Base-by-base conservation (phyloP, 2,888 invertebrate genomes). In the Holacanthella duospinosa region DNA sequence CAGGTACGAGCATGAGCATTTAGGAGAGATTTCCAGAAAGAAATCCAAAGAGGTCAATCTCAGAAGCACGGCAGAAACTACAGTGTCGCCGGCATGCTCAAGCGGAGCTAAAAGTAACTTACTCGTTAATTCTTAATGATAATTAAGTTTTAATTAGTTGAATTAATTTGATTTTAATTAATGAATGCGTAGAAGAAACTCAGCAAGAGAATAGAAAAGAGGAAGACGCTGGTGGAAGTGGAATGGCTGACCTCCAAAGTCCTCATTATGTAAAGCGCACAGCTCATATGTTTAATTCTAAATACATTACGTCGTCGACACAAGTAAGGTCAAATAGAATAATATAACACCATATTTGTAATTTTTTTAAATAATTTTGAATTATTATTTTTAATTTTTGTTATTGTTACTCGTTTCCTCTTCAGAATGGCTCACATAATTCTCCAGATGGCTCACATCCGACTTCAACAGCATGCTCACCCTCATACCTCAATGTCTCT, bases 401-500 rank as follows among this genome's bases (percentile, higher is more conserved):
- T 12, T 12, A 36, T 36, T 36, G 16, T 36, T 36, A 16, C 16
- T 36, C 16, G 16, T 36, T 36, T 36, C 9, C 16, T 36, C 36
- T 36, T 21, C 36, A 57, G 57, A 57, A 57, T 29, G 57, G 57
- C 27, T 9, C 25, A 4, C 9, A 21, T 4, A 27, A 19, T 3
- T 9, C 26, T 26, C n/a, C n/a, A n/a, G 25, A 24, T 55, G 55
- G 26, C 12, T 12, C 9, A 25, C 21, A 58, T 4, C 12, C 12
- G 12, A 36, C 36, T 3, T 4, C 36, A 75, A 93, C 93, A 0
- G 91, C 91, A 63, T 93, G 93, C 77, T 19, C 44, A 75, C 93
- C 93, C 0, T 91, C 91, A 63, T 93, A 93, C 77, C 79, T 93
- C 62, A 89, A 89, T 74, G 79, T 93, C 66, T 91, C 93, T 59